Evolutionary conservation across 2,797 vertebrate species (phyloP), one percentile per base, ranked within the genome.

Genomic region (Paratrypauchen microcephalus): DNA sequence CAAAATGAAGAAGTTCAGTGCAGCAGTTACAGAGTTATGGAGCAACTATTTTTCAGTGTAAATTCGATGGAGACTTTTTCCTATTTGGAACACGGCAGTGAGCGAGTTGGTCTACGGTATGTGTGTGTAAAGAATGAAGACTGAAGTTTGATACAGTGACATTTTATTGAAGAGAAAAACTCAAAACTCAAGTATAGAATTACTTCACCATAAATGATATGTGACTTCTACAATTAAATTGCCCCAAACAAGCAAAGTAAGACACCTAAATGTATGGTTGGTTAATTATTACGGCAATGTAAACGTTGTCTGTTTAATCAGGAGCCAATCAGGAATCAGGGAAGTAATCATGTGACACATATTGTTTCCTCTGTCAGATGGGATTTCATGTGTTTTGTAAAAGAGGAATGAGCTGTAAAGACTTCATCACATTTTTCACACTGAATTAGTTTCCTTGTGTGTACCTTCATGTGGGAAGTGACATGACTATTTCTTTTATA

Each of bases 381-480:
- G n/a, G 60, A 45, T 7, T 45, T 13, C 39, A 45, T 24, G 15
- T 63, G 60, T 45, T 45, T n/a, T 41, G 23, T 36, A 61, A 28
- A 61, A 11, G 9, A 12, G 18, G 59, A n/a, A 36, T 39, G 19
- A 41, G 15, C 5, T 5, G 19, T 21, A 41, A 61, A 61, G 4
- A 12, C 5, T 39, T 61, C 4, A n/a, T 61, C 4, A 47, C 61
- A 47, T 5, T 24, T 23, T 3, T 21, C 16, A 45, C 61, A 63
- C 5, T 24, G 9, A 12, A 62, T 23, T 41, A 21, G 3, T 26
- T 24, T 47, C 39, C 39, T 16, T 3, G 1, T 18, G 61, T 63
- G 61, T 0, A 47, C 61, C 21, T 63, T 63, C 61, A 63, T 63
- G 23, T 63, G 61, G 6, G 39, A 26, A 26, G 61, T 63, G 61